A percentile compares a stretch with the other conserved stretches of the same genome.
Conservation (phyloP, 2,113 vertebrate genomes). For the Leptocoma aspasia region DNA sequence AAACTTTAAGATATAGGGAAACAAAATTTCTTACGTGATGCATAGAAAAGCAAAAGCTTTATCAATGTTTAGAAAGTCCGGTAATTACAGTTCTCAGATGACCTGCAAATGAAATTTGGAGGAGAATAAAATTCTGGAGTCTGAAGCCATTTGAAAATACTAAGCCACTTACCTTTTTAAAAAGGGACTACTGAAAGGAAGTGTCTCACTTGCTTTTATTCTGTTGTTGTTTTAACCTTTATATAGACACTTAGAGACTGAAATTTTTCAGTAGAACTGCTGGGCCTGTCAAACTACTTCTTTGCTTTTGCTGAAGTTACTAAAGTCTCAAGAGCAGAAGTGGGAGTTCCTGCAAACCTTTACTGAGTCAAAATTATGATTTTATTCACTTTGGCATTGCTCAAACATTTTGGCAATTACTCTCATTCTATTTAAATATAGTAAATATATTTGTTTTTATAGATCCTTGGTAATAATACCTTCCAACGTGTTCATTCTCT, state of each 20-base stretch:
- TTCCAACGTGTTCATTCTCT: neutral
- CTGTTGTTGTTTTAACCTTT: neutral
- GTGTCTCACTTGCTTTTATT: neutral
- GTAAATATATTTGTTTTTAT: neutral
- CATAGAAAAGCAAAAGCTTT: neutral
- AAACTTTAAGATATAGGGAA: neutral
- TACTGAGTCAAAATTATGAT: neutral
- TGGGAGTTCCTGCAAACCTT: neutral
- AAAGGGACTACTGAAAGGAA: neutral
- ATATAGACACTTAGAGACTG: neutral
- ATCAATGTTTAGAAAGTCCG: neutral
- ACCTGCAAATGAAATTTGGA: neutral
- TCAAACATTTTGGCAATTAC: neutral
- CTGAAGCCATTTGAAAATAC: neutral
- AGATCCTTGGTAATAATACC: neutral
- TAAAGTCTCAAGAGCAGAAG: neutral
- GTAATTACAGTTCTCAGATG: neutral
- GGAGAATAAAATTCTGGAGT: neutral
- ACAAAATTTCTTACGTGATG: neutral
- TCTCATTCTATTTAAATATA: neutral
- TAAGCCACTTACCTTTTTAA: neutral
- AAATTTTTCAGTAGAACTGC: neutral
- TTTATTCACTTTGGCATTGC: neutral
- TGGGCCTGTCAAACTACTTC: neutral
- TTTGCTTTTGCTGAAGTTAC: neutral